Base-by-base conservation (phyloP, 2,797 vertebrate genomes). In the Pseudochromis fuscus region DNA sequence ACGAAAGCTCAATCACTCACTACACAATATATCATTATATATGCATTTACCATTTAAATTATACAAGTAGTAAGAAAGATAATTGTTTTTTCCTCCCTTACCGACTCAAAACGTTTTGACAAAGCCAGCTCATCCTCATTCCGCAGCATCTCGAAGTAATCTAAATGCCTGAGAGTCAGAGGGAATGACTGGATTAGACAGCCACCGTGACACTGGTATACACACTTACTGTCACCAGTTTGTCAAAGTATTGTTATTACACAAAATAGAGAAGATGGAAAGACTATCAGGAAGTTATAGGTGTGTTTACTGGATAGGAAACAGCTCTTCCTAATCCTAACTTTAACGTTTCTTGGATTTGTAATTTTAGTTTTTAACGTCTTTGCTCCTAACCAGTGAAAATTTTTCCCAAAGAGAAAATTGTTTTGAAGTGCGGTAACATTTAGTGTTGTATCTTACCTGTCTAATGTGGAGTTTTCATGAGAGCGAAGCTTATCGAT, bases 131-230 rank as follows among this genome's bases (percentile, higher is more conserved):
- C 98, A 19, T 99, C 98, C 75, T 99, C 98, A 78, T 99, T 99
- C 90, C 98, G 94, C 83, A 99, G 95, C 96, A 99, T 99, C 93
- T 99, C 98, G 19, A 99, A 99, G 90, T 97, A 99, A 88, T 99
- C 97, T 93, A 99, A 96, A 93, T 99, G 98, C 85, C 98, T 99
- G 82, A 64, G 67, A 64, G 33, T 44, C 33, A 71, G 46, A 40
- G 37, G 16, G 48, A 45, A 53, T 57, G 2, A 59, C n/a, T 28
- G 5, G 24, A 66, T 78, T 48, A 79, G 33, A 74, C 12, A 10
- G 13, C 40, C 18, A 48, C 27, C 5, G 37, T 52, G n/a, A 16
- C 50, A 37, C 16, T 16, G 3, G n/a, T 35, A 62, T 7, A 49
- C 19, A 6, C 3, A 10, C n/a, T n/a, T n/a, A n/a, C n/a, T n/a